Evolutionary conservation across 2,888 invertebrate genomes (phyloP).

Genomic region (Nephrotoma guestfalica): DNA sequence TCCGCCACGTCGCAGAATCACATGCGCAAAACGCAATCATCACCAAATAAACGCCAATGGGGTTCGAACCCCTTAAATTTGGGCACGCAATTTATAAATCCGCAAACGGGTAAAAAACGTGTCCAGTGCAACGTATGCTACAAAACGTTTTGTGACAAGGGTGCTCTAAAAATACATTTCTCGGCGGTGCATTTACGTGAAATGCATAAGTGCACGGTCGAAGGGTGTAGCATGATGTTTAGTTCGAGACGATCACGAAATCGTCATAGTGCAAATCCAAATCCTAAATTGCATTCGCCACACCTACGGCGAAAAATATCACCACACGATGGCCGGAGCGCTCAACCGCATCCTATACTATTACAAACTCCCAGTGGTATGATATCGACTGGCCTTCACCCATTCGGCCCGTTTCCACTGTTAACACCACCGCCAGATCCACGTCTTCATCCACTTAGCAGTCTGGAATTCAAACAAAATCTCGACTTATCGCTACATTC

Average conservation of each 20-base stretch:
- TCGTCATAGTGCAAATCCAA: constrained; percentile 94
- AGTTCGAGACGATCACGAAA: constrained; percentile 91
- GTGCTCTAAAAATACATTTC: constrained; percentile 97
- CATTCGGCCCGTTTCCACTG: constrained; percentile 65
- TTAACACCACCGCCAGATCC: constrained; percentile 44
- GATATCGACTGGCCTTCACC: constrained; percentile 48
- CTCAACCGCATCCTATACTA: constrained; percentile 69
- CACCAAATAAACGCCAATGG: constrained; percentile 68
- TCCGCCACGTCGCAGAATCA: constrained; percentile 27
- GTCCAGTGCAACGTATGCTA: constrained; percentile 97
- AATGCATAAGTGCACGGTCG: constrained; percentile 99
- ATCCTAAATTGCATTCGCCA: constrained; percentile 94
- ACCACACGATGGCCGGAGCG: constrained; percentile 82
- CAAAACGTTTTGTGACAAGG: constrained; percentile 99
- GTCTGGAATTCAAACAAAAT: constrained; percentile 49
- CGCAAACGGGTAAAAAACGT: constrained; percentile 87
- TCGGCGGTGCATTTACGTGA: constrained; percentile 96
- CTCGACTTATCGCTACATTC: constrained; percentile 39
- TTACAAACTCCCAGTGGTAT: constrained; percentile 47
- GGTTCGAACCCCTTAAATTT: constrained; percentile 66
- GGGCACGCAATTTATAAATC: constrained; percentile 83
- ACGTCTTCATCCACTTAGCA: constrained; percentile 29
- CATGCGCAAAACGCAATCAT: constrained; percentile 45
- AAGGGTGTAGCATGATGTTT: constrained; percentile 99
- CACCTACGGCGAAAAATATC: constrained; percentile 87